These are phyloP conservation scores for Strongylocentrotus purpuratus DNA, from an alignment of 35 echinoderm and acorn worm genomes.

Conservation along the genomic window DNA sequence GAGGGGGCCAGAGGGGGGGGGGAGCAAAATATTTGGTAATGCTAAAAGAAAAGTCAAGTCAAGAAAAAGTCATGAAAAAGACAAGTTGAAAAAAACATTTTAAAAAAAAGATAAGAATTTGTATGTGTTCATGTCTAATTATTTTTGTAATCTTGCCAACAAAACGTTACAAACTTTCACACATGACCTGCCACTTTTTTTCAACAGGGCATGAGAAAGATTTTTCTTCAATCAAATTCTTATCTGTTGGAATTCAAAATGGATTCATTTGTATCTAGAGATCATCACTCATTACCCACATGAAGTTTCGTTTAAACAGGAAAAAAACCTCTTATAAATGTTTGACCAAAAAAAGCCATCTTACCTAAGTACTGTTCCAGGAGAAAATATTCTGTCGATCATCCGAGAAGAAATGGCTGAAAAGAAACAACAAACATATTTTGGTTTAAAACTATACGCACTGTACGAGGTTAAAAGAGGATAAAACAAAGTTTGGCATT, in stretches of 20 bases:
- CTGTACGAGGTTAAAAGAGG: background rate
- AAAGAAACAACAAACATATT: constrained; percentile 46
- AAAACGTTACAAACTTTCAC: too few relatives aligned
- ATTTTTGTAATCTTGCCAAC: too few relatives aligned
- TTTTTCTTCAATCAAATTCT: background rate
- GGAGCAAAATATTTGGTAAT: too few relatives aligned
- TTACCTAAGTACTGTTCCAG: constrained; percentile 94
- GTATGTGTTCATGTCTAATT: too few relatives aligned
- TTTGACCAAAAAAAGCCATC: background rate
- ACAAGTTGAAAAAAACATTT: background rate
- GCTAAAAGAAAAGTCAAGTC: background rate
- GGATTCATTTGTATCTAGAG: background rate
- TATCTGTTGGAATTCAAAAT: background rate
- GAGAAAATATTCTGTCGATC: constrained; percentile 98
- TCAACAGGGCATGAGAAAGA: too few relatives aligned
- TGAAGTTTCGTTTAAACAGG: too few relatives aligned
- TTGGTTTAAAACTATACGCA: background rate
- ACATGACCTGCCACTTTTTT: too few relatives aligned
- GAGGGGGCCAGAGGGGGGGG: background rate
- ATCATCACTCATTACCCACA: too few relatives aligned
- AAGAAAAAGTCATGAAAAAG: background rate
- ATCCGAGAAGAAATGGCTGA: constrained; percentile 93
- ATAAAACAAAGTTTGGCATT: too few relatives aligned
- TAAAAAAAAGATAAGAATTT: background rate
- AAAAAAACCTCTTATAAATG: background rate